Percentiles rank a stretch among this genome's conserved stretches.
phyloP scores from a whole-genome alignment of 2,113 vertebrate genomes.

The Ceratotherium simum region DNA sequence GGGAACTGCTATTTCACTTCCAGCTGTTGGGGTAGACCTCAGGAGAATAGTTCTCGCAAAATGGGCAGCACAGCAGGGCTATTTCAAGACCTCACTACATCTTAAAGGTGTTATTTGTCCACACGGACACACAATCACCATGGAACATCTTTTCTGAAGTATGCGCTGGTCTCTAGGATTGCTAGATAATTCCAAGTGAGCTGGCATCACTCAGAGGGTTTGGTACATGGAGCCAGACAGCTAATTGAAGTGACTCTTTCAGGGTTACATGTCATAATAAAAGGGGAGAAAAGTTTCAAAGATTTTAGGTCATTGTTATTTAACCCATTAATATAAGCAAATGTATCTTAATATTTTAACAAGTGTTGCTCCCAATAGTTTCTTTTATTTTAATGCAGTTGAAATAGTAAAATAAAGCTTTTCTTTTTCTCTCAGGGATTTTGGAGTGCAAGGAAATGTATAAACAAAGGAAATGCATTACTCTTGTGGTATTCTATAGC shows the following conservation, averaged over 20 bases:
- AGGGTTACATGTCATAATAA: not conserved
- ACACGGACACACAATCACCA: not conserved
- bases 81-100: not conserved
- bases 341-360: conserved; percentile 11
- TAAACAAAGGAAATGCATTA: not conserved
- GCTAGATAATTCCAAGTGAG: not conserved
- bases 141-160: not conserved
- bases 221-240: not conserved
- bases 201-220: too few species aligned
- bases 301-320: not conserved
- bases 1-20: not conserved
- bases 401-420: conserved; percentile 18
- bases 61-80: not conserved
- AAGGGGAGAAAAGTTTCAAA: not conserved
- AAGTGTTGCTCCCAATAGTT: not conserved
- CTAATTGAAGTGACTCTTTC: not conserved
- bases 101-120: conserved; percentile 29
- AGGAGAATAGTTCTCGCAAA: not conserved
- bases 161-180: not conserved
- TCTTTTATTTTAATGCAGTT: not conserved
- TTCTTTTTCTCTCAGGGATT: not conserved
- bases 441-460: not conserved
- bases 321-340: not conserved
- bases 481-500: not conserved
- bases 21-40: not conserved